phyloP scores from a whole-genome alignment of 2,888 invertebrate genomes.

The Tyria jacobaeae region DNA sequence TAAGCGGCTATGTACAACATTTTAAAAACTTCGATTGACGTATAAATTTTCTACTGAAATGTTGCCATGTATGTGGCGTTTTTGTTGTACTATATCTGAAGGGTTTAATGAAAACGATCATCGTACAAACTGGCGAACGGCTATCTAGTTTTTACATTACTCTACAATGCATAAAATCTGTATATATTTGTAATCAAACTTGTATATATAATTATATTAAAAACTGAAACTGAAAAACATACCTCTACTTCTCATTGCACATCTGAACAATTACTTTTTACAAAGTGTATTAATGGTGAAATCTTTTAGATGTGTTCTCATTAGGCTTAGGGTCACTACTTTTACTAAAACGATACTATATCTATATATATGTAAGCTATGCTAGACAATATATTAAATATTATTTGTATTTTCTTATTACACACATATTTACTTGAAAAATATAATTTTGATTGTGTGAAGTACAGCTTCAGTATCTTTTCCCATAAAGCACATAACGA shows the following conservation, averaged over 20 bases:
- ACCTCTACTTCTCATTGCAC: too few species aligned
- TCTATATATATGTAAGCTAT: too few species aligned
- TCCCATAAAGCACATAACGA: not conserved
- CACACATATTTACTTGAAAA: not conserved
- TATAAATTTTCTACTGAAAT: too few species aligned
- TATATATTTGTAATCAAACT: not conserved
- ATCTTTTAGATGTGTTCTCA: not conserved
- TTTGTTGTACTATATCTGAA: too few species aligned
- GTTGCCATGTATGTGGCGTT: too few species aligned
- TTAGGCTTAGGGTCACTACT: not conserved
- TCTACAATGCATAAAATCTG: not conserved
- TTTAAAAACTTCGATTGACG: too few species aligned
- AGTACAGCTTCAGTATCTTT: not conserved
- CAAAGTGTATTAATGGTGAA: too few species aligned
- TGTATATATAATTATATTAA: not conserved
- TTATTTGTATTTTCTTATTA: not conserved
- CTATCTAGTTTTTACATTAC: not conserved
- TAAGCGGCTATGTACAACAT: too few species aligned
- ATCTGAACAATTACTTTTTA: too few species aligned
- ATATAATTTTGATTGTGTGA: not conserved
- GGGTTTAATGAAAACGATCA: too few species aligned
- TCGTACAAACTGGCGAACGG: not conserved
- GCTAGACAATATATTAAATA: too few species aligned
- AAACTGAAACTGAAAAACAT: not conserved
- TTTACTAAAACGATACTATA: not conserved